Evolutionary conservation across 2,113 vertebrate genomes (phyloP).

Genomic region (Podiceps cristatus): DNA sequence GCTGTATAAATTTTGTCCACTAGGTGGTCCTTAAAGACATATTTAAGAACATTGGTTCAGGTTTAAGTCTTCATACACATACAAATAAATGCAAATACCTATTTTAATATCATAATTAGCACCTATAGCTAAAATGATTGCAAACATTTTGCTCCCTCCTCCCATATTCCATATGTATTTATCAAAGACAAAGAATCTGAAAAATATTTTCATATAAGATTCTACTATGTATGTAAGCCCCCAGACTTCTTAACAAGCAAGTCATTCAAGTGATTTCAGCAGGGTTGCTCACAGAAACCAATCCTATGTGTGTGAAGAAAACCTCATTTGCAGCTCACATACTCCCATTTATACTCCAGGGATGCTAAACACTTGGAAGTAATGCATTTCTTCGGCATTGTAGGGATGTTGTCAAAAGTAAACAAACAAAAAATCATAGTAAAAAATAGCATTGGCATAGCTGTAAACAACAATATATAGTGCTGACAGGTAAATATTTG

Average conservation of each 20-base stretch:
- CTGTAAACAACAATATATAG: background rate
- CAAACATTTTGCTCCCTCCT: background rate
- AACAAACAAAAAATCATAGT: background rate
- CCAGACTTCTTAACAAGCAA: background rate
- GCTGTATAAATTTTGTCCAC: background rate
- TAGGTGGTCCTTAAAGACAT: conserved; percentile 40
- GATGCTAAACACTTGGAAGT: background rate
- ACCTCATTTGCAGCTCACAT: background rate
- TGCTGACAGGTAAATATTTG: background rate
- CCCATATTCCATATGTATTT: background rate
- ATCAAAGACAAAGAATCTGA: background rate
- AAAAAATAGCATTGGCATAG: background rate
- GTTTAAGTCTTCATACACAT: background rate
- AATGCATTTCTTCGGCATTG: background rate
- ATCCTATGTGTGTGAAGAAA: background rate
- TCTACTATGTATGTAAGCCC: background rate
- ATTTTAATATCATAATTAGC: background rate
- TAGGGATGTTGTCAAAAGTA: background rate
- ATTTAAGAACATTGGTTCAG: background rate
- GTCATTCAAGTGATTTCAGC: background rate
- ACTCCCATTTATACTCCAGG: background rate
- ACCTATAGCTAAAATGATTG: background rate
- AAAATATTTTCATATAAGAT: background rate
- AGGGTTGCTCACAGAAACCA: background rate
- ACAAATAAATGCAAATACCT: background rate